Conservation (phyloP, 2,113 vertebrate genomes). For the Tiliqua scincoides region DNA sequence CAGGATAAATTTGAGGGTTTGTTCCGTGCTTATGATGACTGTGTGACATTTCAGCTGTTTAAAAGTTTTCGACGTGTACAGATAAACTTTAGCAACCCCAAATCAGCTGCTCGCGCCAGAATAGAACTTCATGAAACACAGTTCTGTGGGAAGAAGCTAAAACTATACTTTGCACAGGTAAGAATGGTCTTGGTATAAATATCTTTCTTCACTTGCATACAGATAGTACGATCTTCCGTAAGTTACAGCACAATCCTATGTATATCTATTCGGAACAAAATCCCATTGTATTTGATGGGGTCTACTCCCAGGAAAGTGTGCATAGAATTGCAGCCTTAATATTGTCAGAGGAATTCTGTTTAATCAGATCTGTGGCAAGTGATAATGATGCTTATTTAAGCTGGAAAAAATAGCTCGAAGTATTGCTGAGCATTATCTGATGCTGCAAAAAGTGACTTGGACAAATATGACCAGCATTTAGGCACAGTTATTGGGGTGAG, state of each 20-base stretch:
- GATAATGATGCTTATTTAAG: too few species aligned
- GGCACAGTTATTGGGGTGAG: too few species aligned
- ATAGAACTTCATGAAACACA: constrained; percentile 91
- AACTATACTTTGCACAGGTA: constrained; percentile 90
- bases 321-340: too few species aligned
- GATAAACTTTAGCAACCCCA: constrained; percentile 87
- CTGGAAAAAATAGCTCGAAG: too few species aligned
- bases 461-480: too few species aligned
- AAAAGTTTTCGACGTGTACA: constrained; percentile 89
- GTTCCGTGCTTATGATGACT: constrained; percentile 85
- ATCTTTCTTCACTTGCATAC: not conserved
- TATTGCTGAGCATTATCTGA: too few species aligned
- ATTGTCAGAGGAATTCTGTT: not conserved
- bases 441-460: too few species aligned
- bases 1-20: constrained; percentile 89
- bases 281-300: too few species aligned
- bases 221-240: not conserved
- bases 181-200: constrained; percentile 15
- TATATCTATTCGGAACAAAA: too few species aligned
- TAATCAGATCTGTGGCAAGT: not conserved
- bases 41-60: constrained; percentile 87
- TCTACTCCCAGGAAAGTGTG: too few species aligned
- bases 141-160: constrained; percentile 89
- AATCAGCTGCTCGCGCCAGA: constrained; percentile 85
- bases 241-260: not conserved